These are phyloP conservation scores for Diadophis punctatus DNA, from an alignment of 2,113 vertebrate species.

Conservation along the genomic window DNA sequence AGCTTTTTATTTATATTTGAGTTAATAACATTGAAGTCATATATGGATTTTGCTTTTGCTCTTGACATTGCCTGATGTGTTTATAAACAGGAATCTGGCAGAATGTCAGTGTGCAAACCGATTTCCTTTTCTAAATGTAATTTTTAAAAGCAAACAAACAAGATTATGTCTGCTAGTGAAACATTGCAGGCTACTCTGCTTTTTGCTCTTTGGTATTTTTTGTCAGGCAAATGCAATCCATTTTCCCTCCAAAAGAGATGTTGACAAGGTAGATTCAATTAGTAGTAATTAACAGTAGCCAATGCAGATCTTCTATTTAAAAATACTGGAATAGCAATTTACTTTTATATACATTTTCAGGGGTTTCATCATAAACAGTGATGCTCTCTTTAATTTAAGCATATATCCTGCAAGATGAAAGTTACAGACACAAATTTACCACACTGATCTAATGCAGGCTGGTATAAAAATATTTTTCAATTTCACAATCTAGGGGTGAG, in stretches of 20 bases:
- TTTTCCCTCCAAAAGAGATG: slow-evolving; percentile 55
- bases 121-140: slow-evolving; percentile 80
- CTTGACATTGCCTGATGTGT: slow-evolving; percentile 70
- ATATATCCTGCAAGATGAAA: neutral
- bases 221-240: slow-evolving; percentile 66
- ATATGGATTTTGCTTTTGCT: slow-evolving; percentile 49
- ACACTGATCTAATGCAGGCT: neutral
- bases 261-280: slow-evolving; percentile 57
- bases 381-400: neutral
- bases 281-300: slow-evolving; percentile 30
- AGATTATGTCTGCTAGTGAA: slow-evolving; percentile 78
- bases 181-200: slow-evolving; percentile 71
- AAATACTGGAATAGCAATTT: slow-evolving; percentile 43
- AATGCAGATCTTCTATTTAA: slow-evolving; percentile 10
- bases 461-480: neutral
- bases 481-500: neutral
- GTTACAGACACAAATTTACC: neutral
- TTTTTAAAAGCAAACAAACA: slow-evolving; percentile 79
- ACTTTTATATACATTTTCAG: slow-evolving; percentile 36
- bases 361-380: slow-evolving; percentile 34
- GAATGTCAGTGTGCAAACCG: slow-evolving; percentile 74
- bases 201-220: slow-evolving; percentile 64
- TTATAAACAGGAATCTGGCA: slow-evolving; percentile 80
- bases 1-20: slow-evolving; percentile 57
- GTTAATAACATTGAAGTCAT: slow-evolving; percentile 64